Conservation (phyloP, 2,113 vertebrate species). For the Notothenia rossii region DNA sequence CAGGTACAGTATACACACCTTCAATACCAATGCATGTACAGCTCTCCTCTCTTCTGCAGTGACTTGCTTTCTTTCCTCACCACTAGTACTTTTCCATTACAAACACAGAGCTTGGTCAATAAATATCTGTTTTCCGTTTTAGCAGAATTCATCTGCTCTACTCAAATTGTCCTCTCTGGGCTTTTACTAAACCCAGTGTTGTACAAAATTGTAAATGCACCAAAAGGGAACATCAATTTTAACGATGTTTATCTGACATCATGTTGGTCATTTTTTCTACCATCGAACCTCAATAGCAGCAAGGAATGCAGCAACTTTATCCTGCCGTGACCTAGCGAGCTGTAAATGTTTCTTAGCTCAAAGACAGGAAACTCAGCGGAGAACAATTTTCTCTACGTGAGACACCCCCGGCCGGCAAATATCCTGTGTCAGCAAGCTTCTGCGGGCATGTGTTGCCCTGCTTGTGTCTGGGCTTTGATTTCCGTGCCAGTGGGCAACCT, state of each 20-base stretch:
- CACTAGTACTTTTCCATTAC: background rate
- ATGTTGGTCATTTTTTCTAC: background rate
- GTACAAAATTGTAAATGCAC: background rate
- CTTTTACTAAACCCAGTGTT: background rate
- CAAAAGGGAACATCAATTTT: background rate
- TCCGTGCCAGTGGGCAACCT: slow-evolving; percentile 35
- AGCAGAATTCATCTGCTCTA: background rate
- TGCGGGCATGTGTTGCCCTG: background rate
- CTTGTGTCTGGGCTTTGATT: slow-evolving; percentile 25
- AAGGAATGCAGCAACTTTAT: background rate
- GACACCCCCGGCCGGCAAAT: slow-evolving; percentile 5
- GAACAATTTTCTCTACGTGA: slow-evolving; percentile 21
- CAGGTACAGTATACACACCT: background rate
- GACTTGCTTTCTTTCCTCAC: background rate
- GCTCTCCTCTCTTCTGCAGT: background rate
- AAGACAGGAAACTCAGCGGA: slow-evolving; percentile 24
- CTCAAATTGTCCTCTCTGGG: background rate
- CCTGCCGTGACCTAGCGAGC: slow-evolving; percentile 2
- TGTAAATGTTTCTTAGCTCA: slow-evolving; percentile 1
- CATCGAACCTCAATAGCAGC: background rate
- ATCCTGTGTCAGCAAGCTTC: slow-evolving; percentile 26
- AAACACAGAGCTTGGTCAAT: background rate
- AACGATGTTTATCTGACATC: background rate
- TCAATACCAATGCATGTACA: background rate
- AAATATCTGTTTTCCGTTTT: slow-evolving; percentile 8